Evolutionary conservation across 2,888 invertebrate genomes (phyloP), one percentile per base, ranked within the genome.

Genomic region (Plagiodera versicolora): DNA sequence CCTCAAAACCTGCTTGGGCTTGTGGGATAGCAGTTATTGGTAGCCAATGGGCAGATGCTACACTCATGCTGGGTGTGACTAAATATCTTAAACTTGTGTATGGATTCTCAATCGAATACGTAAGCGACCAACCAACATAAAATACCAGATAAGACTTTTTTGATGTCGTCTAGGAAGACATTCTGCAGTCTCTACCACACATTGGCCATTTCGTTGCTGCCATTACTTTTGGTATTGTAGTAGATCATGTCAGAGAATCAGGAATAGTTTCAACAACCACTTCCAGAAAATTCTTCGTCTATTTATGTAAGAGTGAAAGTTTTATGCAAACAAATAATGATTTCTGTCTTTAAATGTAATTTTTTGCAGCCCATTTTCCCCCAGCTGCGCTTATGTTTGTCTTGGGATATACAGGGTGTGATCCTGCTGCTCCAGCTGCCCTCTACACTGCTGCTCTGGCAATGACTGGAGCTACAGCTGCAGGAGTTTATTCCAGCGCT

Each of bases 11-110:
- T 16, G 84, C 85, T 3, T 85, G 85, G 85, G 83, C 84, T 28
- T 85, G 85, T 59, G 84, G 84, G 0, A 80, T 84, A 1, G 85
- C 85, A 1, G 84, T 84, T 0, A 81, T 85, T 75, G 85, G 85
- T 6, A 84, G 84, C 70, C 85, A 85, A 75, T 85, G 85, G 85
- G 85, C 85, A 14, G 84, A 85, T 67, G 84, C 84, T 1, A 85
- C 85, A 1, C 77, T 85, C 2, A 83, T 85, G 74, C 78, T 85
- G 24, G 85, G 85, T 1, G 84, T 84, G 69, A 84, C 84, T 1
- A 85, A 85, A 70, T 85, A 85, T 67, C 76, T 85, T 44, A 85
- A 85, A 71, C 77, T 85, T 32, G 85, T 85, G 55, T 85, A 85
- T 63, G 85, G 85, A 56, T 85, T 83, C 69, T 83, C 84, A 0